Percentiles rank a stretch among this genome's conserved stretches.
Evolutionary conservation across 1,140 invertebrate species (phyloP).

Genomic region (Anthonomus grandis): DNA sequence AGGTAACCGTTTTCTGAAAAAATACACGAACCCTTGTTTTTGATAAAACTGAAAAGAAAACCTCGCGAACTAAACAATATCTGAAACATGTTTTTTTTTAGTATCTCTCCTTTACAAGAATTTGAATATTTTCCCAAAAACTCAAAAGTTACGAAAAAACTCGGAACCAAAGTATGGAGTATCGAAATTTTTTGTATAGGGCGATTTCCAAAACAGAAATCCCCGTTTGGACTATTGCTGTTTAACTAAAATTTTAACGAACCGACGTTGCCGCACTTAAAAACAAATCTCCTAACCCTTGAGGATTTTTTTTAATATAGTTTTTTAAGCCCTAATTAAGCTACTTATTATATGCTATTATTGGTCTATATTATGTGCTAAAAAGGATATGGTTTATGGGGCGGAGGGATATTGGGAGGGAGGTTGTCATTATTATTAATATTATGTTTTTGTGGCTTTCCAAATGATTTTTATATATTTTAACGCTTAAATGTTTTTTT

Average conservation of each 20-base stretch:
- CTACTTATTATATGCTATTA: slow-evolving; percentile 6
- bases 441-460: background rate
- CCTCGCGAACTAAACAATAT: slow-evolving; percentile 7
- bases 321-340: slow-evolving; percentile 19
- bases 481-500: too few species aligned
- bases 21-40: slow-evolving; percentile 31
- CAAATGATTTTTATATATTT: background rate
- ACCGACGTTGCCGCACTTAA: slow-evolving; percentile 22
- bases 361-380: background rate
- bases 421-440: background rate
- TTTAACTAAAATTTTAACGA: slow-evolving; percentile 38
- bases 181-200: slow-evolving; percentile 47
- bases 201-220: slow-evolving; percentile 19
- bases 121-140: slow-evolving; percentile 34
- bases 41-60: slow-evolving; percentile 18
- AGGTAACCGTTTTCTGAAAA: slow-evolving; percentile 30
- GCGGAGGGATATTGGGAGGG: background rate
- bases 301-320: slow-evolving; percentile 26
- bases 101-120: slow-evolving; percentile 24
- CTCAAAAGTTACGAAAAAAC: slow-evolving; percentile 32
- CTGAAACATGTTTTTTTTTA: slow-evolving; percentile 15
- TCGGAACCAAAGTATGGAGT: slow-evolving; percentile 44
- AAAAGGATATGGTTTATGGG: too few species aligned
- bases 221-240: slow-evolving; percentile 49
- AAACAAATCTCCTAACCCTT: slow-evolving; percentile 1